Conservation (phyloP, 2,113 vertebrate species). For the Heteronetta atricapilla region DNA sequence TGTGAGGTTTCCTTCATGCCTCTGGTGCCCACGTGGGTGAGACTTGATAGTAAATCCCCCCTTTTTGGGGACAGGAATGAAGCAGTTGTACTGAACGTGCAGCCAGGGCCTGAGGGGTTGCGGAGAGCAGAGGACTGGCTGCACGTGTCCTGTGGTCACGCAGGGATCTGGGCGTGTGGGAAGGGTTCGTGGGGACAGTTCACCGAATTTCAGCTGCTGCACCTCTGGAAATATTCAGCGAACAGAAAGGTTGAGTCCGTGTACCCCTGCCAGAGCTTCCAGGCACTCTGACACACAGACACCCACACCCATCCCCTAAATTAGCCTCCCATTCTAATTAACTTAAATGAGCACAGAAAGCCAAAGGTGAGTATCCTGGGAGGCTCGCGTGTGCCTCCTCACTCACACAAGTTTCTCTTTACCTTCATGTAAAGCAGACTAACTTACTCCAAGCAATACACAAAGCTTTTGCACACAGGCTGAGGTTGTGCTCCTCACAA, state of each 20-base stretch:
- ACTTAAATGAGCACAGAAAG: neutral
- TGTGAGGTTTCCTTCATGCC: neutral
- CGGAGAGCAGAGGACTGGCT: neutral
- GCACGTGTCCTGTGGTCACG: fast-evolving
- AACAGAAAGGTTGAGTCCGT: neutral
- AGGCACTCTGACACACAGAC: neutral
- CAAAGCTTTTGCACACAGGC: neutral
- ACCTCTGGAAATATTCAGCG: neutral
- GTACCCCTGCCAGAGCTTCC: neutral
- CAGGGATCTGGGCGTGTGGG: neutral
- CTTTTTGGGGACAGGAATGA: fast-evolving
- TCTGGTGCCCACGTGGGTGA: fast-evolving
- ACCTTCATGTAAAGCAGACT: neutral
- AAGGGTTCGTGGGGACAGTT: neutral
- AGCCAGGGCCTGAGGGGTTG: neutral
- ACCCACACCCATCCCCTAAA: neutral
- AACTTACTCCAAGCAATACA: neutral
- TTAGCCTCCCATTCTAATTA: neutral
- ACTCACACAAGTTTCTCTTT: neutral
- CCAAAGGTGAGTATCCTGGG: neutral
- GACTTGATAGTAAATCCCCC: neutral
- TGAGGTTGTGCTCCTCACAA: neutral
- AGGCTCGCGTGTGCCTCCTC: neutral
- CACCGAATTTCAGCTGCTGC: fast-evolving
- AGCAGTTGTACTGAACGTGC: fast-evolving